These are phyloP conservation scores for Parazoanthus darwini DNA, from an alignment of 92 coral and sea anemone species.

Conservation along the genomic window DNA sequence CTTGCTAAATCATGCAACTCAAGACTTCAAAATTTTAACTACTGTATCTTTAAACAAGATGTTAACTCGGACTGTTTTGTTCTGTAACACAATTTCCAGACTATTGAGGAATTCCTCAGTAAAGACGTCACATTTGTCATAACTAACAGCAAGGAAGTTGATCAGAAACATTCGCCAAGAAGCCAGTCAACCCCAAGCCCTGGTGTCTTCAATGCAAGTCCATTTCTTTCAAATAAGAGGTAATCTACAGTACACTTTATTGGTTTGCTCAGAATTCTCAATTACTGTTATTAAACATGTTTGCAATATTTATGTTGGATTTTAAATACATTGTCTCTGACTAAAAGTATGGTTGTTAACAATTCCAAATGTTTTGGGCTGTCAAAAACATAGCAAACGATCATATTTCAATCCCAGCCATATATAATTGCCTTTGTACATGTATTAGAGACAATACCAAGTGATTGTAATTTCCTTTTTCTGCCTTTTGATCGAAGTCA, in stretches of 20 bases:
- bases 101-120: constrained; percentile 89
- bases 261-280: neutral
- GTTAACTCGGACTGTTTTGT: neutral
- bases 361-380: too few relatives aligned
- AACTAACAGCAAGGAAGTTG: constrained; percentile 79
- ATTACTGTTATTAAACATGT: neutral
- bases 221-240: constrained; percentile 73
- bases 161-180: constrained; percentile 73
- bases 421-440: too few relatives aligned
- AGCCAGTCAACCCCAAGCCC: constrained; percentile 98
- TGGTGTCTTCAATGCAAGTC: constrained; percentile 83
- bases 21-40: neutral
- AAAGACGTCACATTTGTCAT: constrained; percentile 87
- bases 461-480: too few relatives aligned
- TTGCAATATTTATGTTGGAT: too few relatives aligned
- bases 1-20: too few relatives aligned
- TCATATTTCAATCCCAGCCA: too few relatives aligned
- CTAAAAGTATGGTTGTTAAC: too few relatives aligned
- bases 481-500: too few relatives aligned
- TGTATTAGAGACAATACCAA: too few relatives aligned
- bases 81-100: constrained; percentile 44
- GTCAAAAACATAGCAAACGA: too few relatives aligned
- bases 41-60: too few relatives aligned
- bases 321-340: too few relatives aligned
- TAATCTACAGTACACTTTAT: constrained; percentile 2